Conservation (phyloP, 2,113 vertebrate species). For the Athene cunicularia region DNA sequence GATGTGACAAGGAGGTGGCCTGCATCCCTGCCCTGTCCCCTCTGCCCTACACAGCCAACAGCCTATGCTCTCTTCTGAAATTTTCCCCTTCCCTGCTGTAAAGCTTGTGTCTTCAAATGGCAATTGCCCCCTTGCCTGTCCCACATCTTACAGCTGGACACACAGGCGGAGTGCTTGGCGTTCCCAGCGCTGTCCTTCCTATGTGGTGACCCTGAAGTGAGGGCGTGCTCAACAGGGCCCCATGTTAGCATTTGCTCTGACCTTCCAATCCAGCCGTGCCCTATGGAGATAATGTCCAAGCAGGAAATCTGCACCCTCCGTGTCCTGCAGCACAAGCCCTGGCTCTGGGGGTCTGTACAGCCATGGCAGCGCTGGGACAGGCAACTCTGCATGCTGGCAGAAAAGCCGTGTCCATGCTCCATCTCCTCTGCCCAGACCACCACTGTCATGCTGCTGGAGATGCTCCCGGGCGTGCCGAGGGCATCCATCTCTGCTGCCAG, state of each 20-base stretch:
- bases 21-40: background rate
- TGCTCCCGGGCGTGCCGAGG: rapidly evolving
- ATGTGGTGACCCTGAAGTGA: rapidly evolving
- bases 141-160: rapidly evolving
- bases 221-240: background rate
- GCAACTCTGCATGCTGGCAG: background rate
- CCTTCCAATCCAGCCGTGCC: background rate
- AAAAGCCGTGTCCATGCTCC: background rate
- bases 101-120: rapidly evolving
- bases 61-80: background rate
- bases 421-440: background rate
- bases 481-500: background rate
- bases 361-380: no score
- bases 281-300: rapidly evolving
- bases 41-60: background rate
- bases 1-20: background rate
- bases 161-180: rapidly evolving
- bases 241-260: background rate
- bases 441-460: background rate
- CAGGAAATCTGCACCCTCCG: background rate
- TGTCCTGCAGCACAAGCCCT: background rate
- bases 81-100: background rate
- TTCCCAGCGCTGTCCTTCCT: rapidly evolving
- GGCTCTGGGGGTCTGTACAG: background rate
- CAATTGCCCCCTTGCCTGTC: background rate